Evolutionary conservation across 2,113 vertebrate species (phyloP).

Genomic region (Dinomys branickii): DNA sequence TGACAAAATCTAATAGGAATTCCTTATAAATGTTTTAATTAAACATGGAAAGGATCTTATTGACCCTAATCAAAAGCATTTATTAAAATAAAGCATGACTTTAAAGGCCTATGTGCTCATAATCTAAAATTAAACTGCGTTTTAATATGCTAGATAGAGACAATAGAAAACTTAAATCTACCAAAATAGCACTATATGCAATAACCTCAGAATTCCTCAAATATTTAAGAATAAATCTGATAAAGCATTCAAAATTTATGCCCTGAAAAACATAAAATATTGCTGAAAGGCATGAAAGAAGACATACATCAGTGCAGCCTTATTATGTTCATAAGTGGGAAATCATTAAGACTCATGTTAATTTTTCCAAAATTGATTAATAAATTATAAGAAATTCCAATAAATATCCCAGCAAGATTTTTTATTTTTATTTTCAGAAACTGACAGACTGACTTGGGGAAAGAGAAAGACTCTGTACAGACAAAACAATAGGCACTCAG

Average conservation of each 20-base stretch:
- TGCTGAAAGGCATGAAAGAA: neutral
- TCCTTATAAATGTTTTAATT: neutral
- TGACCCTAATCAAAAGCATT: neutral
- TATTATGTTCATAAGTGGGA: neutral
- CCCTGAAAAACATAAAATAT: neutral
- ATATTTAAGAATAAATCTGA: neutral
- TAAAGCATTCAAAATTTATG: neutral
- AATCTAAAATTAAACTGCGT: slow-evolving; percentile 2
- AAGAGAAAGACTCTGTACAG: neutral
- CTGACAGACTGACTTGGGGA: neutral
- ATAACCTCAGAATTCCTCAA: neutral
- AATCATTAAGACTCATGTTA: neutral
- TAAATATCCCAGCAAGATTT: neutral
- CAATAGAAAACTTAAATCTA: neutral
- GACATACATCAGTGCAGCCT: neutral
- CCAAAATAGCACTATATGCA: neutral
- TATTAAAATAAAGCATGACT: neutral
- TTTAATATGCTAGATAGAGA: neutral
- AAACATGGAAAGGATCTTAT: neutral
- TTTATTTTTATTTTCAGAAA: slow-evolving; percentile 8
- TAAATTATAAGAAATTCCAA: neutral
- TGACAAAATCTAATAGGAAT: neutral
- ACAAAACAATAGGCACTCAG: neutral
- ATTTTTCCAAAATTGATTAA: neutral
- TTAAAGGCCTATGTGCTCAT: neutral